phyloP scores from a whole-genome alignment of 2,797 vertebrate genomes.

The Cephalopachus bancanus region DNA sequence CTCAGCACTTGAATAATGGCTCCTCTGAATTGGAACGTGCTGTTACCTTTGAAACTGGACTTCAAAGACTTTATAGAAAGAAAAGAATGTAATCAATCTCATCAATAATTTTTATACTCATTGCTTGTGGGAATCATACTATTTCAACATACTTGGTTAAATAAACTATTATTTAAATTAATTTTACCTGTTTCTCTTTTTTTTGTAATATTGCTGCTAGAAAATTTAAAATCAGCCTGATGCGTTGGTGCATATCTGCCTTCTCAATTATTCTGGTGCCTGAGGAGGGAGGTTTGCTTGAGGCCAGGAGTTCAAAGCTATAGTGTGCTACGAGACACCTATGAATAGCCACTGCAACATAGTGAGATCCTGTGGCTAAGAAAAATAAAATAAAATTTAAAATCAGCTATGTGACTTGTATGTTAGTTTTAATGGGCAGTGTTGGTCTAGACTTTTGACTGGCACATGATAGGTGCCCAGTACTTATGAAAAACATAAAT shows the following conservation, averaged over 20 bases:
- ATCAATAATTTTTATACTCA: neutral
- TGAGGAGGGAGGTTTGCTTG: neutral
- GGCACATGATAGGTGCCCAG: neutral
- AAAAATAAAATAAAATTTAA: neutral
- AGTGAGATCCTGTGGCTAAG: neutral
- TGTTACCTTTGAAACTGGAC: neutral
- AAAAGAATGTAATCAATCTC: neutral
- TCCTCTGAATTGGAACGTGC: neutral
- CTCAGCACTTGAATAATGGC: fast-evolving
- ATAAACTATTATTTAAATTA: constrained; percentile 5
- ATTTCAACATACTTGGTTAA: neutral
- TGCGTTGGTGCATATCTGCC: too few relatives aligned
- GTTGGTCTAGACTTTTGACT: neutral
- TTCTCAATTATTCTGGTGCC: neutral
- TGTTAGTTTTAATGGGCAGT: neutral
- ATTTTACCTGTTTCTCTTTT: neutral
- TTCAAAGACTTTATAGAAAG: neutral
- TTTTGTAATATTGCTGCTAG: neutral
- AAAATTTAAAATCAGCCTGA: neutral
- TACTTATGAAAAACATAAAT: neutral
- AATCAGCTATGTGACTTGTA: neutral
- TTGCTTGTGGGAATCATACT: neutral
- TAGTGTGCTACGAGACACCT: neutral
- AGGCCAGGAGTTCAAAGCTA: neutral
- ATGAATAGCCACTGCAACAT: neutral